Percentiles rank a stretch among this genome's conserved stretches.
phyloP scores from a whole-genome alignment of 2,888 invertebrate genomes.

The Aphidius colemani region DNA sequence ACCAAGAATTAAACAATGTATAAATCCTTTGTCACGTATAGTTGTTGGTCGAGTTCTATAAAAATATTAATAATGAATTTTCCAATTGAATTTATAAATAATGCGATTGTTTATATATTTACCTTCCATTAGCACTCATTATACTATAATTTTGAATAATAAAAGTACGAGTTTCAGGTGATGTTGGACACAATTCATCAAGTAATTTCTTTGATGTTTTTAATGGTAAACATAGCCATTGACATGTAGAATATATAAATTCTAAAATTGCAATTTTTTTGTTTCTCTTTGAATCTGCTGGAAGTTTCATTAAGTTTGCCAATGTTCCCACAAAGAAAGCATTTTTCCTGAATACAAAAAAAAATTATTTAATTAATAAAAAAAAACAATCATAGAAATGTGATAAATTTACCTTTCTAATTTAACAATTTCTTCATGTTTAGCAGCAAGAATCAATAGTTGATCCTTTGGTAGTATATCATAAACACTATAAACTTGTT shows the following conservation, averaged over 20 bases:
- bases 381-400: not conserved
- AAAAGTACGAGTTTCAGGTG: slow-evolving; percentile 42
- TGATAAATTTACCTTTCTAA: slow-evolving; percentile 38
- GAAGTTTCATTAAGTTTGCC: slow-evolving; percentile 28
- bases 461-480: slow-evolving; percentile 52
- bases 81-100: slow-evolving; percentile 8
- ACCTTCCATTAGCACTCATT: slow-evolving; percentile 46
- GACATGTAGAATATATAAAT: slow-evolving; percentile 44
- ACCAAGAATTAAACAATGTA: slow-evolving; percentile 50
- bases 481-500: slow-evolving; percentile 51
- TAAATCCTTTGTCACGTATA: slow-evolving; percentile 50
- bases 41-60: slow-evolving; percentile 48
- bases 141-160: slow-evolving; percentile 48
- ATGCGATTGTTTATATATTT: slow-evolving; percentile 9
- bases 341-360: slow-evolving; percentile 35
- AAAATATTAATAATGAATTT: slow-evolving; percentile 29
- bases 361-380: slow-evolving; percentile 21
- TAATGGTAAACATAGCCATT: slow-evolving; percentile 47
- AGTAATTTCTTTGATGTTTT: slow-evolving; percentile 43
- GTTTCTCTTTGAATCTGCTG: slow-evolving; percentile 31
- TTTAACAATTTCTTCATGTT: slow-evolving; percentile 38
- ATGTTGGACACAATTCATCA: slow-evolving; percentile 39
- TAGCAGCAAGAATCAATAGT: slow-evolving; percentile 44
- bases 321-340: slow-evolving; percentile 42
- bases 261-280: slow-evolving; percentile 47